Conservation (phyloP, 2,797 vertebrate species). For the Spizella passerina region DNA sequence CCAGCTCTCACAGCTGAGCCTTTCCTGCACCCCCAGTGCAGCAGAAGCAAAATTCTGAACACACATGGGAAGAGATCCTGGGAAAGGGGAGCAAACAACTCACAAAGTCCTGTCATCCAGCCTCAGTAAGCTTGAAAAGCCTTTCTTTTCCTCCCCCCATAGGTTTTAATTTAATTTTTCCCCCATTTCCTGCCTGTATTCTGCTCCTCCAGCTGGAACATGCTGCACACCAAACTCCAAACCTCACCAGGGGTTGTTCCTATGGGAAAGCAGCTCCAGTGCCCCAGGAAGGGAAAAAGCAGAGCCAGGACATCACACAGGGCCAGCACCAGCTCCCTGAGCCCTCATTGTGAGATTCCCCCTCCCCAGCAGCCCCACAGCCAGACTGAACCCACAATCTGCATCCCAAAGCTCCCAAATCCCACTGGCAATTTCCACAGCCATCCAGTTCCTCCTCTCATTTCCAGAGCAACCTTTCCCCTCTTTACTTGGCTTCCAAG, state of each 20-base stretch:
- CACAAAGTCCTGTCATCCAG: neutral
- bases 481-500: conserved; percentile 12
- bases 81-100: neutral
- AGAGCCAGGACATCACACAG: neutral
- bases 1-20: neutral
- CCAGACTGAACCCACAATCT: neutral
- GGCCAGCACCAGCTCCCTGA: fast-evolving
- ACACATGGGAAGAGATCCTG: neutral
- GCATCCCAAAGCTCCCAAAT: neutral
- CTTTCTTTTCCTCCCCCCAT: fast-evolving
- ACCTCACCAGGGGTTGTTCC: neutral
- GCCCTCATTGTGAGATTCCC: fast-evolving
- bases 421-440: neutral
- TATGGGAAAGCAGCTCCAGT: neutral
- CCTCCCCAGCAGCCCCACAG: neutral
- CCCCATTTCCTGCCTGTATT: neutral
- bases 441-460: neutral
- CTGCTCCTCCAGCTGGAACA: neutral
- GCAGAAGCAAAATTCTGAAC: neutral
- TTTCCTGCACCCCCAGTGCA: fast-evolving
- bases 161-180: neutral
- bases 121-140: neutral
- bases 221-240: neutral
- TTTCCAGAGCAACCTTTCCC: conserved; percentile 2
- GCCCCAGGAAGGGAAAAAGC: neutral